These are phyloP conservation scores for Chironomus tepperi DNA, from an alignment of 1,140 invertebrate genomes.

Conservation along the genomic window DNA sequence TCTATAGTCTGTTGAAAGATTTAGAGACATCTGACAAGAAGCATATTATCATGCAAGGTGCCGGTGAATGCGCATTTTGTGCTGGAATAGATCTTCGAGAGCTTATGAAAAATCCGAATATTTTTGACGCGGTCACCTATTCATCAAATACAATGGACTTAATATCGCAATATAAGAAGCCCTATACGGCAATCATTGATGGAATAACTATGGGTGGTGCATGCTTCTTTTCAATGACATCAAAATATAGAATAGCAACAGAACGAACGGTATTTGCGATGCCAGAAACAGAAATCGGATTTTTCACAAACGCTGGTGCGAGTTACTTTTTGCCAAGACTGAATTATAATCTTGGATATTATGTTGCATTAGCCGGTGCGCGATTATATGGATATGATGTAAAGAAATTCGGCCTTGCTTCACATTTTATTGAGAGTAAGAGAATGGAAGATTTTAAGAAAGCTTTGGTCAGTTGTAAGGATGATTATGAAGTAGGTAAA, in stretches of 20 bases:
- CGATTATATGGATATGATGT: constrained; percentile 39
- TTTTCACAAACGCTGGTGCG: constrained; percentile 58
- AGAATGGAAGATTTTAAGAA: neutral
- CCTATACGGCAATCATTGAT: constrained; percentile 26
- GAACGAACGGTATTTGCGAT: constrained; percentile 56
- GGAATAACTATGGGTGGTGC: constrained; percentile 31
- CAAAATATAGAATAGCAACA: constrained; percentile 49
- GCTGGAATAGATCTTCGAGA: constrained; percentile 93
- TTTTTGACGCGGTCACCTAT: constrained; percentile 58
- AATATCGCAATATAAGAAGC: constrained; percentile 67
- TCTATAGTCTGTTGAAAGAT: neutral
- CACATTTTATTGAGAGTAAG: neutral
- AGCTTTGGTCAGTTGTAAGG: constrained; percentile 44
- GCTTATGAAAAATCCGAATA: constrained; percentile 54
- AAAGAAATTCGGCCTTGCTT: constrained; percentile 44
- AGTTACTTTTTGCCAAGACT: constrained; percentile 51
- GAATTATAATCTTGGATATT: constrained; percentile 46
- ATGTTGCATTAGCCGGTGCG: constrained; percentile 50
- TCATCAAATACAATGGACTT: constrained; percentile 90
- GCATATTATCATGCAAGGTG: constrained; percentile 90
- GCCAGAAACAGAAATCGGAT: constrained; percentile 48
- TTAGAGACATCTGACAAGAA: constrained; percentile 61
- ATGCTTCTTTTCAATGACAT: constrained; percentile 53
- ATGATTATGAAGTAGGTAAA: constrained; percentile 49
- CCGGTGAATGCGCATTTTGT: constrained; percentile 89